These are phyloP conservation scores for Sebastes trivittatus DNA, from an alignment of 2,797 vertebrate species.

Conservation along the genomic window DNA sequence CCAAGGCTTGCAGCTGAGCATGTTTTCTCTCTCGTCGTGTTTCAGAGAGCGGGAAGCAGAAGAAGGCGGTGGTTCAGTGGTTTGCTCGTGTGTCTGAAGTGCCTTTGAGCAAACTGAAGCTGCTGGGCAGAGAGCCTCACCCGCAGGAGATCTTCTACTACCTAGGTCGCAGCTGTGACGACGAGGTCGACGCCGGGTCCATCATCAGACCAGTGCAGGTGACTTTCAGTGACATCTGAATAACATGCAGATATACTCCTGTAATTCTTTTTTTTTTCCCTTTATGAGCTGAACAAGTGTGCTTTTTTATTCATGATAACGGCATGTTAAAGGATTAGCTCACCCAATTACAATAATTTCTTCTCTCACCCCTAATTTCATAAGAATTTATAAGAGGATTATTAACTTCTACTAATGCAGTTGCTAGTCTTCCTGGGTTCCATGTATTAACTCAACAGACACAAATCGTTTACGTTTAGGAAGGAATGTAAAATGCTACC, in stretches of 20 bases:
- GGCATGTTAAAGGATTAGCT: background rate
- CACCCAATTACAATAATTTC: no score
- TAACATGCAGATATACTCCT: background rate
- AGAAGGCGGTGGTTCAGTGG: constrained; percentile 89
- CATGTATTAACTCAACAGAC: background rate
- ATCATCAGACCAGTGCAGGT: constrained; percentile 85
- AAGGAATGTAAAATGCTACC: background rate
- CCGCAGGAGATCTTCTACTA: constrained; percentile 91
- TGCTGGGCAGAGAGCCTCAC: constrained; percentile 84
- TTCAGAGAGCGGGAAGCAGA: constrained; percentile 72
- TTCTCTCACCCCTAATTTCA: background rate
- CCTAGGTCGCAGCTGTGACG: constrained; percentile 77
- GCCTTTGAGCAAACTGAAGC: constrained; percentile 78
- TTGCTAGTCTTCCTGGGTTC: background rate
- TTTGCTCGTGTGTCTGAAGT: constrained; percentile 86
- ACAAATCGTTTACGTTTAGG: background rate
- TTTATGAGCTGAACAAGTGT: background rate
- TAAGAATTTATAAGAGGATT: background rate
- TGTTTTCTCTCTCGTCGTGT: background rate
- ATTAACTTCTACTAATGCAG: background rate
- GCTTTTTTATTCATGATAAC: background rate
- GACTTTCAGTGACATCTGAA: background rate
- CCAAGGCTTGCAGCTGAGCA: background rate
- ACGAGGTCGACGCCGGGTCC: constrained; percentile 84
- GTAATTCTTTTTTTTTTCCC: background rate